Percentiles rank a stretch among this genome's conserved stretches.
phyloP scores from a whole-genome alignment of 37 sponge, comb jelly and placozoan genomes.

The Spongia lamella region DNA sequence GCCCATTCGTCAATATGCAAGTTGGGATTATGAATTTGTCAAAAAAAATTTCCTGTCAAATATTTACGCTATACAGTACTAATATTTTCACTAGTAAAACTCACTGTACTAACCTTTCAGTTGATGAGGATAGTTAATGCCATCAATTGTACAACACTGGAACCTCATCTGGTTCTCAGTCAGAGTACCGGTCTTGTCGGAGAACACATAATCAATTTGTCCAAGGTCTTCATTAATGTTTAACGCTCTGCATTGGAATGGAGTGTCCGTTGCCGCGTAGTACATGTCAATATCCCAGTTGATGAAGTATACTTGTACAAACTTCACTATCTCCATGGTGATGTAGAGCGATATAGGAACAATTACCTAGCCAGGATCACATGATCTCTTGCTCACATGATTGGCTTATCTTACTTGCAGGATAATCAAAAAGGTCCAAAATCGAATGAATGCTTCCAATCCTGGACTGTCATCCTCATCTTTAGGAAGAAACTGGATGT shows the following conservation, averaged over 20 bases:
- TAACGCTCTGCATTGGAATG: conserved; percentile 70
- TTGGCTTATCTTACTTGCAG: conserved; percentile 38
- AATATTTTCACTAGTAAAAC: too few relatives aligned
- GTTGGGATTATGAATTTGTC: too few relatives aligned
- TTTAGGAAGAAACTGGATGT: conserved; percentile 25
- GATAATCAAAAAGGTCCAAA: conserved; percentile 72
- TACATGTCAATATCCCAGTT: conserved; percentile 82
- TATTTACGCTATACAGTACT: too few relatives aligned
- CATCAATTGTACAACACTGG: conserved; percentile 60
- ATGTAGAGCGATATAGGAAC: conserved; percentile 90
- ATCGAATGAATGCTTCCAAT: conserved; percentile 51
- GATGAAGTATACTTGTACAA: conserved; percentile 68
- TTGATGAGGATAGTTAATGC: conserved; percentile 57
- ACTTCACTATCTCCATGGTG: conserved; percentile 81
- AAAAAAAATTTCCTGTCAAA: too few relatives aligned
- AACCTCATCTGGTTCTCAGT: conserved; percentile 80
- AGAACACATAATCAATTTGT: conserved; percentile 83
- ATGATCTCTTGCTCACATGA: too few relatives aligned
- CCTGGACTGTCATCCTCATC: conserved; percentile 9
- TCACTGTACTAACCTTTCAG: too few relatives aligned
- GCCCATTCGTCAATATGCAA: too few relatives aligned
- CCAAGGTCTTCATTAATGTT: conserved; percentile 86
- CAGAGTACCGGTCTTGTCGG: conserved; percentile 89
- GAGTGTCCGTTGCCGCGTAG: conserved; percentile 43
- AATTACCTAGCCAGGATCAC: conserved; percentile 68